Conservation (phyloP, 53 echinoderm and acorn worm genomes). For the Holothuria scabra region DNA sequence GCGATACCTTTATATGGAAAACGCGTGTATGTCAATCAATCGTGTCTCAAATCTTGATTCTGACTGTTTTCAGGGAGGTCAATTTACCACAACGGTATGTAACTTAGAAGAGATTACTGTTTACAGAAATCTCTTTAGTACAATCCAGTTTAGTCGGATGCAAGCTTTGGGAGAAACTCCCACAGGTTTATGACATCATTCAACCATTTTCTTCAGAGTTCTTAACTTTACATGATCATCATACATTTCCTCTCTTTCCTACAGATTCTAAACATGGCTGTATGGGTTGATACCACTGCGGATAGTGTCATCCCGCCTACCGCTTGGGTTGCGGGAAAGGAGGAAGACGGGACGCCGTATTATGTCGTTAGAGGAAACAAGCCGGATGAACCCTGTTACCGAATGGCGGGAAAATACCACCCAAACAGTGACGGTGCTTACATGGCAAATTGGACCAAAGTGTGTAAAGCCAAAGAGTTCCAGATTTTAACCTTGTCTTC, state of each 20-base stretch:
- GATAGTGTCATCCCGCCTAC: constrained; percentile 11
- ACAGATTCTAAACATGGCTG: constrained; percentile 16
- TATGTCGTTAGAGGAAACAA: constrained; percentile 42
- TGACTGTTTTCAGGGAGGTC: too few species aligned
- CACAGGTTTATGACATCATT: too few species aligned
- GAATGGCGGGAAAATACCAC: constrained; percentile 26
- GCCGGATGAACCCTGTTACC: constrained; percentile 14
- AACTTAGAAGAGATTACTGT: too few species aligned
- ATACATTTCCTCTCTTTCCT: neutral
- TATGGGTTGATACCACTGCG: constrained; percentile 25
- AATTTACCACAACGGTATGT: too few species aligned
- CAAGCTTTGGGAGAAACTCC: too few species aligned
- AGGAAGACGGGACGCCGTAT: constrained; percentile 20
- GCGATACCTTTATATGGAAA: too few species aligned
- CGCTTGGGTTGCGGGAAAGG: constrained; percentile 32
- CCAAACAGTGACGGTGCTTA: constrained; percentile 14
- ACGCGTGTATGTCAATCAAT: too few species aligned
- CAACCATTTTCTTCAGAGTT: too few species aligned
- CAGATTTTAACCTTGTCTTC: constrained; percentile 17
- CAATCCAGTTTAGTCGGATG: too few species aligned
- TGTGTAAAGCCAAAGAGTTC: constrained; percentile 33
- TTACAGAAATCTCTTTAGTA: too few species aligned
- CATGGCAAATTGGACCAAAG: constrained; percentile 43
- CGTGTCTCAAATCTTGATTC: too few species aligned
- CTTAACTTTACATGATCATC: too few species aligned